Base-by-base conservation (phyloP, 2,888 invertebrate genomes). In the Tenthredo notha region DNA sequence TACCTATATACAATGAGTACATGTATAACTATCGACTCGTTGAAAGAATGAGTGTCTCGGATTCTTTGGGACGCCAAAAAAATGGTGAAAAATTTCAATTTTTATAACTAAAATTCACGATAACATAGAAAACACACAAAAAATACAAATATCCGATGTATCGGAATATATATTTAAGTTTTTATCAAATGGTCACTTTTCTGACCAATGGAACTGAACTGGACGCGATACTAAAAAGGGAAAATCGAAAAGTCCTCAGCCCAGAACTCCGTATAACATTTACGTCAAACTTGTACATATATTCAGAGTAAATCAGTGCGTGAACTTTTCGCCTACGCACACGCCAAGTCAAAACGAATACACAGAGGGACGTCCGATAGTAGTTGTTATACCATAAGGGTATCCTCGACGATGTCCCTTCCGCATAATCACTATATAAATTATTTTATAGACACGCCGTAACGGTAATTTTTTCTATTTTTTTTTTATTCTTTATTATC, bases 341-440 rank as follows among this genome's bases (percentile, higher is more conserved):
- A 40, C 40, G 58, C 40, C 40, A 40, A 29, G 6, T n/a, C 9
- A 61, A 37, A 61, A 61, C 5, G 58, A 61, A 80, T 47, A 54
- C 21, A 77, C 54, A 77, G 0, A 54, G 43, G 43, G 43, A 21
- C 4, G 33, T 33, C 61, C 21, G 43, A 5, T 10, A 25, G 12
- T 10, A 25, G 43, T 43, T 25, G 25, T 54, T 54, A 25, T 61
- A 10, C 61, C 61, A 21, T 47, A 75, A 75, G 25, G 10, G 47
- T 40, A 82, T 65, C 43, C 82, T 82, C 82, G 82, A 61, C 43
- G 65, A 65, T 47, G 82, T 61, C 61, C 65, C 43, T 65, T 78
- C 65, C 80, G 82, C n/a, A 82, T 82, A 65, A 82, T 82, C 82
- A 82, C 82, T 61, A 15, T 33, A 65, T 82, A 82, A 82, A 82